Conservation (phyloP, 2,888 invertebrate genomes). For the Platerodrilus igneus region DNA sequence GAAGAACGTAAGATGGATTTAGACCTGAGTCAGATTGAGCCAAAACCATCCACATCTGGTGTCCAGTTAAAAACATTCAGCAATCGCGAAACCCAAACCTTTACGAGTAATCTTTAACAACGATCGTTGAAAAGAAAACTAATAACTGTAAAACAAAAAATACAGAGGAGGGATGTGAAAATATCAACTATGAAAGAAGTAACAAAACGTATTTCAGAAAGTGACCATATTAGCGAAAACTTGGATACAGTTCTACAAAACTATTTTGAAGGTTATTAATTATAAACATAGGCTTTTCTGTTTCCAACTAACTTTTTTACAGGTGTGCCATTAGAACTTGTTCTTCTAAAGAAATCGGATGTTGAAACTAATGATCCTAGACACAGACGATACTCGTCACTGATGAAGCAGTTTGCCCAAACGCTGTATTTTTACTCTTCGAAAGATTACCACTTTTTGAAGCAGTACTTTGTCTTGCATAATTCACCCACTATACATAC, state of each 20-base stretch:
- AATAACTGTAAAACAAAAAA: constrained; percentile 11
- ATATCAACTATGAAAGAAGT: constrained; percentile 11
- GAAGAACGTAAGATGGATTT: too few relatives aligned
- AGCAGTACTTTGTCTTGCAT: too few relatives aligned
- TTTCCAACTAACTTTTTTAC: constrained; percentile 3
- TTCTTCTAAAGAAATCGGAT: not conserved
- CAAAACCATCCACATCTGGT: constrained; percentile 1
- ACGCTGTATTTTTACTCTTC: too few relatives aligned
- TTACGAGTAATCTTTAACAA: not conserved
- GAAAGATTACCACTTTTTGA: too few relatives aligned
- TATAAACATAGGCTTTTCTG: too few relatives aligned
- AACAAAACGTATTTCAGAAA: constrained; percentile 6
- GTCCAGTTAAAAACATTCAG: not conserved
- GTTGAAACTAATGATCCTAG: too few relatives aligned
- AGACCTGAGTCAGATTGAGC: too few relatives aligned
- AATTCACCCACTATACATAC: too few relatives aligned
- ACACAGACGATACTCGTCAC: too few relatives aligned
- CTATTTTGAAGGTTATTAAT: constrained; percentile 5
- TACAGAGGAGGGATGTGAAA: constrained; percentile 11
- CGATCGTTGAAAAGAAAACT: constrained; percentile 2
- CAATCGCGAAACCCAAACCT: not conserved
- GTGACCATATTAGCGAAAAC: constrained; percentile 1
- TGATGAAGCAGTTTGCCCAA: too few relatives aligned
- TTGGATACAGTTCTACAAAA: constrained; percentile 2
- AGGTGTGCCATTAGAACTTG: constrained; percentile 5